Base-by-base conservation (phyloP, 2,888 invertebrate genomes). In the Drosophila nigricruria region DNA sequence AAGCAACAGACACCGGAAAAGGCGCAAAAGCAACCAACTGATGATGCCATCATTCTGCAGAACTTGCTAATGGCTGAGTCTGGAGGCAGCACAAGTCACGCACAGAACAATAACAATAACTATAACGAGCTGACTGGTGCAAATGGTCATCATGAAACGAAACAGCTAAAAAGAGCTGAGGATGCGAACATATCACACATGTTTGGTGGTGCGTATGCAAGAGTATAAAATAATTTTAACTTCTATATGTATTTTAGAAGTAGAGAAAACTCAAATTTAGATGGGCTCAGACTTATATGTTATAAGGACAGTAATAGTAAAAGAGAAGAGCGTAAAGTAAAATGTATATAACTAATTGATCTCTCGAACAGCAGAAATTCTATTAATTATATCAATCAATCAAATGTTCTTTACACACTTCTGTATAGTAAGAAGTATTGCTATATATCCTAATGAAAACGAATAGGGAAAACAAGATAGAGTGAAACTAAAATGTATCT, bases 191-290 rank as follows among this genome's bases (percentile, higher is more conserved):
- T 92, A 40, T 89, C 92, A 9, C 90, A 91, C 0, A 93, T 94
- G 92, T 91, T 94, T 67, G 94, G 94, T 80, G 94, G 94, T 94
- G 79, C 86, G 81, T 85, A 40, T 47, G 4, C 6, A 45, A 23
- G 0, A 6, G n/a, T 47, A 10, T 18, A 20, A 18, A 20, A 42
- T 4, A 9, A 3, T 18, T 18, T 3, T 18, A 18, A 40, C 16
- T 38, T 38, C 2, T n/a, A n/a, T 38, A 40, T 18, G 18, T 40
- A 16, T 36, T 36, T 36, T 16, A 16, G 16, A 36, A 16, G 16
- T 6, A 32, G 30, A 30, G 30, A 30, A 30, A 30, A 30, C 30
- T 9, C 1, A 5, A 1, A 30, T 30, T 30, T 8, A 9, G 30
- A 9, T 30, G 1, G 30, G 30, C 9, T 4, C 10, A 32, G 32